Evolutionary conservation across 1,140 invertebrate species (phyloP).

Genomic region (Latrodectus geometricus): DNA sequence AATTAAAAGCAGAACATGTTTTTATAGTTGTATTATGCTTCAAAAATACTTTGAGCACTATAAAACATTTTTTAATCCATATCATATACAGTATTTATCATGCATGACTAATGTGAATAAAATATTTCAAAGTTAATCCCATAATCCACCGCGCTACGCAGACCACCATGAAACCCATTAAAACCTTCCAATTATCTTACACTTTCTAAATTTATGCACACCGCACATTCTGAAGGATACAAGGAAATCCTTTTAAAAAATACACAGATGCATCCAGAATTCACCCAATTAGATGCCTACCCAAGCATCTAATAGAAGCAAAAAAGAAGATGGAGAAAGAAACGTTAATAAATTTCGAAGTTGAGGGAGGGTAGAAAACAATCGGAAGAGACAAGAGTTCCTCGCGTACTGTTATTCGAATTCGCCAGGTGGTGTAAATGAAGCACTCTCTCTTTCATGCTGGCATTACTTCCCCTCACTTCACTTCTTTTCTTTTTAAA

Average conservation of each 20-base stretch:
- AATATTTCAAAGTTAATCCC: neutral
- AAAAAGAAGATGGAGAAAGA: neutral
- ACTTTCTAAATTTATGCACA: no score
- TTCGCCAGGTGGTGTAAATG: conserved; percentile 12
- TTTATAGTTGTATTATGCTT: no score
- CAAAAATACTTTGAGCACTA: no score
- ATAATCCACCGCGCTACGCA: neutral
- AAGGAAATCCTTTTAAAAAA: neutral
- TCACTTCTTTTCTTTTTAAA: no score
- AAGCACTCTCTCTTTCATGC: no score
- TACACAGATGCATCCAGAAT: conserved; percentile 5
- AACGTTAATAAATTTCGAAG: neutral
- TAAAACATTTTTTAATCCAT: no score
- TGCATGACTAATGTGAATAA: neutral
- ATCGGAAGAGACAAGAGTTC: neutral
- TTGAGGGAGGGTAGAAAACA: neutral
- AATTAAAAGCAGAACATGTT: no score
- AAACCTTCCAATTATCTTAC: neutral
- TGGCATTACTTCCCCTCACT: no score
- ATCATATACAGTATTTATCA: neutral
- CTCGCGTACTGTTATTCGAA: neutral
- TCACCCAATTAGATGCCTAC: conserved; percentile 15
- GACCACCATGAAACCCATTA: conserved; percentile 7
- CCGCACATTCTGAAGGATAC: neutral
- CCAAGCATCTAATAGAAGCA: neutral